Evolutionary conservation across 2,888 invertebrate species (phyloP).

Genomic region (Baccha elongata): DNA sequence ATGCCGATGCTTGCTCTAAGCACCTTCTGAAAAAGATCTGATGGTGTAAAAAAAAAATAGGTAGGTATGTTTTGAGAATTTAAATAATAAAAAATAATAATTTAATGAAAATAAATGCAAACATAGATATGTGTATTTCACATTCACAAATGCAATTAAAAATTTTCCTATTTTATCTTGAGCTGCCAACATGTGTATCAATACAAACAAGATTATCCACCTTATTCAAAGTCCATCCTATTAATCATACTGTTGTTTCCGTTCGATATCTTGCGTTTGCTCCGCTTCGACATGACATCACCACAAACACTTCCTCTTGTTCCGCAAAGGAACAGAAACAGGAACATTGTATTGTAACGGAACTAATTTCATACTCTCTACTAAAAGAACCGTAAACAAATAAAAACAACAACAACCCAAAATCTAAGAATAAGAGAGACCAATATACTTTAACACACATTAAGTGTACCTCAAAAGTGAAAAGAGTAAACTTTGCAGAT

Average conservation of each 20-base stretch:
- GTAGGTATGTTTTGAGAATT: no score
- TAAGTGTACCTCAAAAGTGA: not conserved
- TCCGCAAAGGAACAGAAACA: no score
- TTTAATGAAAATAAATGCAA: no score
- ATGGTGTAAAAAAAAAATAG: no score
- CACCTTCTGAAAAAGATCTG: no score
- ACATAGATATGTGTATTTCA: no score
- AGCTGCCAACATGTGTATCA: no score
- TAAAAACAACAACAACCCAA: not conserved
- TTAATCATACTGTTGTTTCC: conserved; percentile 9
- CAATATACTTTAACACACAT: not conserved
- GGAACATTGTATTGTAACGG: not conserved
- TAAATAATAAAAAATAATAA: no score
- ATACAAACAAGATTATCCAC: conserved; percentile 9
- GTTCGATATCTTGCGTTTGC: not conserved
- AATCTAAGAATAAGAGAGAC: not conserved
- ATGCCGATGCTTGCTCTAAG: no score
- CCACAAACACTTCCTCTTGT: not conserved
- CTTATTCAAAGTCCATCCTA: conserved; percentile 13
- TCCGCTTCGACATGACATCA: not conserved
- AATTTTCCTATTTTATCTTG: no score
- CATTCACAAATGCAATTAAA: no score
- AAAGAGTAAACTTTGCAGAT: not conserved
- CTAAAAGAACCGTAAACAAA: not conserved
- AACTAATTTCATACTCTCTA: not conserved